Evolutionary conservation across 2,888 invertebrate species (phyloP), one percentile per base, ranked within the genome.

Genomic region (Acleris emargana): DNA sequence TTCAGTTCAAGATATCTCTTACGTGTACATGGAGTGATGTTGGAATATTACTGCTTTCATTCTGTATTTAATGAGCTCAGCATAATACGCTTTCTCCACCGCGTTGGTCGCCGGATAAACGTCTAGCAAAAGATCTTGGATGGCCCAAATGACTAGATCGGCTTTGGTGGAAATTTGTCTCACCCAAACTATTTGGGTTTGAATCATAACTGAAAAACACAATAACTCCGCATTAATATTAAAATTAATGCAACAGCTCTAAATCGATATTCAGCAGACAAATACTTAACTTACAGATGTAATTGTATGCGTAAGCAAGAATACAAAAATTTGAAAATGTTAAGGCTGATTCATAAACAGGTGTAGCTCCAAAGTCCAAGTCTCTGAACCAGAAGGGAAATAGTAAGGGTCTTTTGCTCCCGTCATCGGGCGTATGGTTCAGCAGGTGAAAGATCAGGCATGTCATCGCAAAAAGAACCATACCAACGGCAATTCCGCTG

Each of bases 121-220:
- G 28, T 76, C 86, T 17, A 74, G 73, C 59, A 88, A 71, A 7
- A 88, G 70, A 68, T 88, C 86, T 76, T 82, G 73, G 28, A 88
- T 76, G n/a, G 76, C 76, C 82, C 86, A 85, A 66, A 75, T 79
- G 7, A 88, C 72, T 28, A 89, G 70, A 67, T 89, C 87, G 5
- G 81, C 82, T 77, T 86, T 87, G 16, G 81, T 74, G 11, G 74
- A 72, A 69, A 89, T 86, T 59, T 88, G 80, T 42, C 86, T 76
- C 16, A 87, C 75, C 89, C 88, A 89, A 16, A 88, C 73, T 69
- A 89, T 75, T 76, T 87, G 81, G 13, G 84, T 84, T 73, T 82
- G 80, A 25, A 84, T 68, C 78, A 82, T 83, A 74, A 87, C 89
- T 89, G 74, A 52, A 68, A 77, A 67, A 38, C 3, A 53, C 5